These are phyloP conservation scores for Petrolisthes manimaculis DNA, from an alignment of 2,888 invertebrate genomes.

Conservation along the genomic window DNA sequence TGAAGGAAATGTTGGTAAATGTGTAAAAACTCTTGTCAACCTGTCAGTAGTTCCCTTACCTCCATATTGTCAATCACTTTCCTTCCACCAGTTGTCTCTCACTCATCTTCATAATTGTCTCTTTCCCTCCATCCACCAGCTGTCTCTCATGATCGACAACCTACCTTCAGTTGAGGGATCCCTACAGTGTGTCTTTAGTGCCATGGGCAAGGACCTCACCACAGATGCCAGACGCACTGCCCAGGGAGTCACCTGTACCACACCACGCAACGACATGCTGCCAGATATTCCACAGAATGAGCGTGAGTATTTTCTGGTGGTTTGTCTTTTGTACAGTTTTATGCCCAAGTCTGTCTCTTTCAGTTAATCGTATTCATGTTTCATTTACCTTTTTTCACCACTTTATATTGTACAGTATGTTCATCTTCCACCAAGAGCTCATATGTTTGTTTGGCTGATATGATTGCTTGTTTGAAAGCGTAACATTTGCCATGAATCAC, in stretches of 20 bases:
- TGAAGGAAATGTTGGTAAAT: too few relatives aligned
- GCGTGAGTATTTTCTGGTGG: conserved; percentile 73
- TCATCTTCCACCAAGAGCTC: too few relatives aligned
- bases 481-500: too few relatives aligned
- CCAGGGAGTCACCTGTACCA: conserved; percentile 93
- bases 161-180: conserved; percentile 88
- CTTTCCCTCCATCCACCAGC: conserved; percentile 70
- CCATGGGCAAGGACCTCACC: conserved; percentile 87
- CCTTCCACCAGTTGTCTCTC: background rate
- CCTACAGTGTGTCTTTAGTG: conserved; percentile 93
- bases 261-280: conserved; percentile 91
- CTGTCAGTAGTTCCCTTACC: too few relatives aligned
- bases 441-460: too few relatives aligned
- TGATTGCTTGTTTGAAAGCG: too few relatives aligned
- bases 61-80: background rate
- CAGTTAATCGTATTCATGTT: too few relatives aligned
- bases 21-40: too few relatives aligned
- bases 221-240: conserved; percentile 92
- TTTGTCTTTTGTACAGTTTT: too few relatives aligned
- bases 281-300: conserved; percentile 93
- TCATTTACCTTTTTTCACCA: too few relatives aligned
- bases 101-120: background rate
- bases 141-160: conserved; percentile 94
- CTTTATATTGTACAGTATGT: too few relatives aligned
- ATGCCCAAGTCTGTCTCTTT: too few relatives aligned